phyloP scores from a whole-genome alignment of 2,888 invertebrate genomes.

The Tetheella fluctuosa region DNA sequence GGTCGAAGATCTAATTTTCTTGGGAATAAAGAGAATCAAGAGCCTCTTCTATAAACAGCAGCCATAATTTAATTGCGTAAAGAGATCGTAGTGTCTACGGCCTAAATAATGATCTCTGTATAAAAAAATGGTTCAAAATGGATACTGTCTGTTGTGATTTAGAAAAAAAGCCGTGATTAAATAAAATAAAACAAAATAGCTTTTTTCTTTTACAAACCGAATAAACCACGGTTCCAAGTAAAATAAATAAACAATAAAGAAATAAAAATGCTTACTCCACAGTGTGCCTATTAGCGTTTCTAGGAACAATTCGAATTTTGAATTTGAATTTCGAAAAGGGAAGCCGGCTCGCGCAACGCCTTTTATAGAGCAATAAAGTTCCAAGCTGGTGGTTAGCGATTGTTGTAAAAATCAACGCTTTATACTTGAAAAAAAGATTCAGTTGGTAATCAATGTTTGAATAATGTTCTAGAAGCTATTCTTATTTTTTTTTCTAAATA shows the following conservation, averaged over 20 bases:
- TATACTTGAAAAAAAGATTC: not conserved
- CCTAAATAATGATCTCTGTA: too few relatives aligned
- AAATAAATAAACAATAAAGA: constrained; percentile 54
- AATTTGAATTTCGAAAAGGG: constrained; percentile 44
- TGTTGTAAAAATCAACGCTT: constrained; percentile 9
- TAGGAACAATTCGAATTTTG: constrained; percentile 54
- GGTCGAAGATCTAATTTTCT: too few relatives aligned
- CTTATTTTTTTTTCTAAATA: too few relatives aligned
- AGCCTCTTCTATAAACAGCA: too few relatives aligned
- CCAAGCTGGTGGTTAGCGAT: constrained; percentile 37
- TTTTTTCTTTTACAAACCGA: constrained; percentile 23
- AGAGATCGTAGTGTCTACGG: too few relatives aligned
- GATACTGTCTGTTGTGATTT: too few relatives aligned
- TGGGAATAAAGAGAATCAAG: too few relatives aligned
- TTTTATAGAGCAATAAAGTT: constrained; percentile 54
- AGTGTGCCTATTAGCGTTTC: constrained; percentile 55
- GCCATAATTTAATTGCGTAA: too few relatives aligned
- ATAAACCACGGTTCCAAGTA: constrained; percentile 42
- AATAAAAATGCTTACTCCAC: constrained; percentile 29
- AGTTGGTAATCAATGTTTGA: too few relatives aligned
- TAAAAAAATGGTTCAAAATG: too few relatives aligned
- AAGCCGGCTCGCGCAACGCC: constrained; percentile 34
- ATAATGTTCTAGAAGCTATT: too few relatives aligned
- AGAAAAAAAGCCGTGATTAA: constrained; percentile 4
- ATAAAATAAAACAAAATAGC: constrained; percentile 18